These are phyloP conservation scores for Teleiodes luculella DNA, from an alignment of 2,888 invertebrate species.

Conservation along the genomic window DNA sequence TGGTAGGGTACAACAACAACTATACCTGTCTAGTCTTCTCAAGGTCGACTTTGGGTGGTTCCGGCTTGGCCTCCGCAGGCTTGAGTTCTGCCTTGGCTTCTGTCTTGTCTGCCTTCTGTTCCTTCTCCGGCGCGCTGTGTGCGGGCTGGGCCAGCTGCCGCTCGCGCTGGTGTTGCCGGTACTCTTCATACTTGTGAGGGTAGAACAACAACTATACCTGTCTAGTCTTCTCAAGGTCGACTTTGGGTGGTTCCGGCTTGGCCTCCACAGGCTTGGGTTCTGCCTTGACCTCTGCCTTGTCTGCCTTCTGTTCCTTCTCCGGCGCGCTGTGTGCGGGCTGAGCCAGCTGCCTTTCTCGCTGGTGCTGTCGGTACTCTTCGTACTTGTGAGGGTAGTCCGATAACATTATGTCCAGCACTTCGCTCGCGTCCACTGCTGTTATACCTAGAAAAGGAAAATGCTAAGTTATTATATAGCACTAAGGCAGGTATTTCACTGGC, in stretches of 20 bases:
- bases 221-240: constrained; percentile 52
- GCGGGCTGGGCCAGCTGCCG: constrained; percentile 31
- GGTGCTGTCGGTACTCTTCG: constrained; percentile 90
- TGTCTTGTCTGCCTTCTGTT: no score
- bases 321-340: constrained; percentile 20
- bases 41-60: constrained; percentile 42
- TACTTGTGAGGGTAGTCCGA: constrained; percentile 97
- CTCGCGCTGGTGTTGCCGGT: constrained; percentile 80
- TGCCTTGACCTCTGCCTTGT: constrained; percentile 33
- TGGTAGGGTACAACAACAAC: background rate
- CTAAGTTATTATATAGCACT: background rate
- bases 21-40: constrained; percentile 59
- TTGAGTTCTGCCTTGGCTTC: constrained; percentile 38
- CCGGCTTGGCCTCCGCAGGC: constrained; percentile 35
- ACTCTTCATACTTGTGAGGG: no score
- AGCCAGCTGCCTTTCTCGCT: constrained; percentile 62
- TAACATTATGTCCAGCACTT: constrained; percentile 96
- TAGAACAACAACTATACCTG: constrained; percentile 41
- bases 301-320: constrained; percentile 34
- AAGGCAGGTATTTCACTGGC: no score
- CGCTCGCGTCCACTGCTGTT: constrained; percentile 94
- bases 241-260: constrained; percentile 36
- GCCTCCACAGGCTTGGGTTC: constrained; percentile 38
- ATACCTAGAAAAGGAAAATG: constrained; percentile 73
- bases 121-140: no score